Base-by-base conservation (phyloP, 2,797 vertebrate species). In the Paguma larvata region DNA sequence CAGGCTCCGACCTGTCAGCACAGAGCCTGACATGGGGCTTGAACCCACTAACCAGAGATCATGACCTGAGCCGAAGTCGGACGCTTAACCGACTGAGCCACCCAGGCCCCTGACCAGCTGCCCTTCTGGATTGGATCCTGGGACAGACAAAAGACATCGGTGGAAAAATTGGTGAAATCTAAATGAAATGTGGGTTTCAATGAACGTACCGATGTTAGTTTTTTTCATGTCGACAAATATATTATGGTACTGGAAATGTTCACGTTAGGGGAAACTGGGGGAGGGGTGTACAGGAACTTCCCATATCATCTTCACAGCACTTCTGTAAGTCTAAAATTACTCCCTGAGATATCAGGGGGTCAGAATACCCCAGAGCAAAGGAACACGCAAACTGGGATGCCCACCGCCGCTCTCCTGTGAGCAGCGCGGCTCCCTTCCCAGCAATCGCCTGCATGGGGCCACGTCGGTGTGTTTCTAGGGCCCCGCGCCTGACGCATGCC, bases 321-420 rank as follows among this genome's bases (percentile, higher is more conserved):
- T 72, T 78, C 84, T 89, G 5, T 82, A 91, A 32, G 23, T 56
- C 77, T 62, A 34, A 78, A 89, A 32, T 38, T 25, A 73, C 41
- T 77, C 19, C 59, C 25, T 34, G 1, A 78, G 80, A 84, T 30
- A n/a, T 2, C 11, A 10, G 41, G 16, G 18, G 3, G 44, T 59
- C 87, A 68, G 5, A 70, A 84, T 75, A 13, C 30, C 75, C 41
- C 89, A 34, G 77, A 84, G 62, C 44, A 65, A 56, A 73, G 79
- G 8, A 41, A 51, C 77, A 75, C 48, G 15, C 44, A 34, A 79
- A 11, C 19, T 8, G 7, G 2, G 38, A 23, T 53, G 34, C 46
- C 48, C n/a, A 23, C 1, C 10, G 68, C 34, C 1, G 2, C 51
- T 72, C 11, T 65, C 19, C 30, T 0, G 1, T 25, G 30, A 75